Base-by-base conservation (phyloP, 1,140 invertebrate genomes). In the Yoshiicerus persimilis region DNA sequence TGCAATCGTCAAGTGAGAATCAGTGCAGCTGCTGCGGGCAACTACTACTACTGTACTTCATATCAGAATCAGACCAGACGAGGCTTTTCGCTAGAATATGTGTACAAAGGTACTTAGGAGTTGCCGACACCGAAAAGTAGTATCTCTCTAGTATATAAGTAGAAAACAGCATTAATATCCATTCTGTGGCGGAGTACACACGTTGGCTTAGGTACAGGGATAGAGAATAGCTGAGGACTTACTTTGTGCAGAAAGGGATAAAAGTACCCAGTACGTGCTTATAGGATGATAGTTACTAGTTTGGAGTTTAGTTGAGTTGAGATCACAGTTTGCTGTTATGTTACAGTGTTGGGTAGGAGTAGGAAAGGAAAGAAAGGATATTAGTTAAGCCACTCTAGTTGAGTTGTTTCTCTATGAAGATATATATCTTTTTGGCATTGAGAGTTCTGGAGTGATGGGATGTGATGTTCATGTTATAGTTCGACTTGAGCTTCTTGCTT, bases 321-420 rank as follows among this genome's bases (percentile, higher is more conserved):
- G n/a, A n/a, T n/a, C n/a, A n/a, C 47, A 56, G 47, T 56, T 56
- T 56, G 47, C 20, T n/a, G 20, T 56, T n/a, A n/a, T n/a, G n/a
- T n/a, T n/a, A n/a, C n/a, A 56, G 20, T 56, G n/a, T 56, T 56
- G 16, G 47, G 47, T 56, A 3, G 47, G 34, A 75, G n/a, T 56
- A n/a, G 16, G 47, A n/a, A n/a, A 3, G 47, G 34, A 75, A 34
- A 20, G 9, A 32, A 75, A 10, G 34, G 20, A 38, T 80, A 80
- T 80, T 80, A 80, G 30, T 36, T 34, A 80, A 80, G 75, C 32
- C 75, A 80, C 75, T 80, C 75, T 38, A 38, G 75, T 38, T 80
- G 75, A 80, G 75, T 80, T 80, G 75, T 80, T 80, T 80, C 75
- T 80, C 11, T n/a, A 20, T n/a, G 16, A 80, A 80, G 75, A 80